Conservation (phyloP, 2,888 invertebrate species). For the Hemaris fuciformis region DNA sequence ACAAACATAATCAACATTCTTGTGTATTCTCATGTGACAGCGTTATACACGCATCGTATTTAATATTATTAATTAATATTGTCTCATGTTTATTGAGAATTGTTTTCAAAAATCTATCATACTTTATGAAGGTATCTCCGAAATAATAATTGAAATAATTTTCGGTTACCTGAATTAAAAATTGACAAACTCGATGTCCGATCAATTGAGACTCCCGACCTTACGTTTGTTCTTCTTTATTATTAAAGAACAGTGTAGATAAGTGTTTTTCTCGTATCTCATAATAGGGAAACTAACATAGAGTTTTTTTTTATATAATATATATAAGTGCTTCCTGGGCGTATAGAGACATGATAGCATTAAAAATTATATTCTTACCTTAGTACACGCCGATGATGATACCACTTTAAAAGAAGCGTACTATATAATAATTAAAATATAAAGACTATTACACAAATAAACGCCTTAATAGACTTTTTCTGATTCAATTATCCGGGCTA, state of each 20-base stretch:
- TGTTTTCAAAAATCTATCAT: neutral
- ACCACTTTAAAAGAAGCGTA: too few relatives aligned
- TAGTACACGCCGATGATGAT: too few relatives aligned
- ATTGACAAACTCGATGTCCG: neutral
- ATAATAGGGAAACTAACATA: neutral
- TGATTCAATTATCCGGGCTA: too few relatives aligned
- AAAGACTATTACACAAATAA: too few relatives aligned
- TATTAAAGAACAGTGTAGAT: neutral
- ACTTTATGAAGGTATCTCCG: neutral
- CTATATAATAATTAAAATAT: too few relatives aligned
- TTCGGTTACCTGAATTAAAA: neutral
- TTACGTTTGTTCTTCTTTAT: neutral
- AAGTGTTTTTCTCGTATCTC: neutral
- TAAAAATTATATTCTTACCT: too few relatives aligned
- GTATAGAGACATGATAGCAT: too few relatives aligned
- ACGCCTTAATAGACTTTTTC: too few relatives aligned
- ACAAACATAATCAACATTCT: neutral
- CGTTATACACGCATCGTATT: neutral
- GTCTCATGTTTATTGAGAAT: too few relatives aligned
- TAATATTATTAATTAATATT: neutral
- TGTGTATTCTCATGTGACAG: neutral
- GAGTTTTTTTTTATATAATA: too few relatives aligned
- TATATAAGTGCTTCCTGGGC: too few relatives aligned
- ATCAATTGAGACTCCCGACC: neutral
- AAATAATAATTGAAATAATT: neutral